phyloP scores from a whole-genome alignment of 2,888 invertebrate species.

The Megastigmus dorsalis region DNA sequence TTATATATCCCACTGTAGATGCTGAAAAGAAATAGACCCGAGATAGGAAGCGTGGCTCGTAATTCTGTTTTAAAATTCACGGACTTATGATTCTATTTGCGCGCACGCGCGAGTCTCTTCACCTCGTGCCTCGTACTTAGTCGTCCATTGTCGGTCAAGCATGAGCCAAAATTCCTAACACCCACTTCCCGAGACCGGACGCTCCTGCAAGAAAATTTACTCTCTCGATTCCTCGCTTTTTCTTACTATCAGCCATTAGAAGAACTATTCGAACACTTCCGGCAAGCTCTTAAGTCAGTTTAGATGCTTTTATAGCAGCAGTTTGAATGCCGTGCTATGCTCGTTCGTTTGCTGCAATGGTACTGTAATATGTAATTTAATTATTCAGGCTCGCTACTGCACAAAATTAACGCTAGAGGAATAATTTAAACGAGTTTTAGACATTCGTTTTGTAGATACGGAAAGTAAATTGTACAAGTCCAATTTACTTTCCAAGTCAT shows the following conservation, averaged over 20 bases:
- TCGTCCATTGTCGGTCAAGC: not conserved
- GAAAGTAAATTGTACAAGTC: too few relatives aligned
- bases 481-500: too few relatives aligned
- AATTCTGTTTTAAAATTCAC: constrained; percentile 28
- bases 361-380: too few relatives aligned
- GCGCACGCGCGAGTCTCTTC: too few relatives aligned
- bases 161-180: constrained; percentile 4
- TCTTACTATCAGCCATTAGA: not conserved
- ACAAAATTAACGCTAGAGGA: not conserved
- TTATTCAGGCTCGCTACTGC: not conserved
- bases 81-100: not conserved
- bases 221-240: too few relatives aligned
- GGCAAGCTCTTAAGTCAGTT: too few relatives aligned
- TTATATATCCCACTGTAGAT: not conserved
- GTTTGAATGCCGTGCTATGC: too few relatives aligned
- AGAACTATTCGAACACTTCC: not conserved
- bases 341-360: too few relatives aligned
- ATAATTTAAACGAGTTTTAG: not conserved
- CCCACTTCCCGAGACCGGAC: constrained; percentile 4
- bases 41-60: constrained; percentile 9
- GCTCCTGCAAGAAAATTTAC: too few relatives aligned
- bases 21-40: not conserved
- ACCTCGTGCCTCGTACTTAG: too few relatives aligned
- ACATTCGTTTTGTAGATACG: too few relatives aligned
- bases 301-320: too few relatives aligned